These are phyloP conservation scores for Siniperca scherzeri DNA, from an alignment of 2,797 vertebrate genomes.

Conservation along the genomic window DNA sequence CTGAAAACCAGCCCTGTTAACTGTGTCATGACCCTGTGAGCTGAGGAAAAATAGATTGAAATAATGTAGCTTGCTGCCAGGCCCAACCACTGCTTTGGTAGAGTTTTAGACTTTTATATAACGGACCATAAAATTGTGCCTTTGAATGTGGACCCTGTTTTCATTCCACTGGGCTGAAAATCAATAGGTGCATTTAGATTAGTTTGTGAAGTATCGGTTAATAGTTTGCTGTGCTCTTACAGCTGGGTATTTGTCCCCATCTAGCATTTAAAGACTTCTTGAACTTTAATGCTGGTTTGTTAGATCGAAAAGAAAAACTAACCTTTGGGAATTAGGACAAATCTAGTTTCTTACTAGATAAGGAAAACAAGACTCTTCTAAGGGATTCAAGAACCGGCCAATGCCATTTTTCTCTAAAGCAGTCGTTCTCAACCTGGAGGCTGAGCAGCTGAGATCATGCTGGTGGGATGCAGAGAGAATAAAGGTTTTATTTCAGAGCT, in stretches of 20 bases:
- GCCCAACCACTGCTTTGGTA: background rate
- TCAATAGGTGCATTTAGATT: slow-evolving; percentile 63
- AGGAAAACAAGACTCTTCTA: slow-evolving; percentile 23
- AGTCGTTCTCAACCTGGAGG: slow-evolving; percentile 1
- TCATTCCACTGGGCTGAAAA: slow-evolving; percentile 56
- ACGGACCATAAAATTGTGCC: slow-evolving; percentile 31
- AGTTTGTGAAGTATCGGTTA: slow-evolving; percentile 37
- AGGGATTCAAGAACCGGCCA: background rate
- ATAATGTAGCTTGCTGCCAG: slow-evolving; percentile 42
- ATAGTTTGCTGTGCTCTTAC: slow-evolving; percentile 25
- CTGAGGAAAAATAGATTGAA: slow-evolving; percentile 37
- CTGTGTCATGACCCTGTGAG: slow-evolving; percentile 46
- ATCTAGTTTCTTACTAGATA: slow-evolving; percentile 25
- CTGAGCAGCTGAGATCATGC: background rate
- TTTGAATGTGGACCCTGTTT: slow-evolving; percentile 44
- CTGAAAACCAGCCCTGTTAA: slow-evolving; percentile 35
- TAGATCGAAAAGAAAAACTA: slow-evolving; percentile 14
- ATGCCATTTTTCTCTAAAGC: slow-evolving; percentile 17
- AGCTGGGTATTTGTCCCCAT: slow-evolving; percentile 17
- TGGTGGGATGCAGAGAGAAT: slow-evolving; percentile 20
- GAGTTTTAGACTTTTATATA: slow-evolving; percentile 42
- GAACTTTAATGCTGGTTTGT: slow-evolving; percentile 39
- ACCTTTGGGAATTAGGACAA: slow-evolving; percentile 16
- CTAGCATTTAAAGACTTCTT: slow-evolving; percentile 43
- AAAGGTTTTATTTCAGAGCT: slow-evolving; percentile 39